Evolutionary conservation across 2,113 vertebrate genomes (phyloP).

Genomic region (Sardina pilchardus): DNA sequence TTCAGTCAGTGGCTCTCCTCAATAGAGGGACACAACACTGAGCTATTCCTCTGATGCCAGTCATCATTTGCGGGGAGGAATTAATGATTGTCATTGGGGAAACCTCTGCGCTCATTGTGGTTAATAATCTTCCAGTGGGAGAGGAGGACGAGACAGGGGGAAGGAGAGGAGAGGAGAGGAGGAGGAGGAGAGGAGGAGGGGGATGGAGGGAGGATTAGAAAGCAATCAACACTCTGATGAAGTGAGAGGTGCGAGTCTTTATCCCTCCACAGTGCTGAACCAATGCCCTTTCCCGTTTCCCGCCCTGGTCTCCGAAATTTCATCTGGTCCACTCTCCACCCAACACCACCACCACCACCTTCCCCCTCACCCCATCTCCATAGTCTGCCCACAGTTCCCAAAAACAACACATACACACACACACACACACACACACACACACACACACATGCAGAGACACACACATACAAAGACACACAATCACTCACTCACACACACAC

Average conservation of each 20-base stretch:
- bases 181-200: neutral
- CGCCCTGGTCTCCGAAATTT: constrained; percentile 6
- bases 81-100: constrained; percentile 36
- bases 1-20: neutral
- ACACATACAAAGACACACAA: neutral
- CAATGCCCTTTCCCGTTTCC: constrained; percentile 1
- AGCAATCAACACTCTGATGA: constrained; percentile 40
- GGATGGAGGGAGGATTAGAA: constrained; percentile 33
- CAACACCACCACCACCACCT: too few species aligned
- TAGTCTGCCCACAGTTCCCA: neutral
- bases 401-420: constrained; percentile 15
- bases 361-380: neutral
- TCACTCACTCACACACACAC: neutral
- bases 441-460: neutral
- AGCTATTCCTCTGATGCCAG: constrained; percentile 25
- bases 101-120: constrained; percentile 33
- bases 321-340: neutral
- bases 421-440: too few species aligned
- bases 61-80: constrained; percentile 27
- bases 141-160: neutral
- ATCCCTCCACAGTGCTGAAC: neutral
- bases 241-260: constrained; percentile 26
- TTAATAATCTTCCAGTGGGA: constrained; percentile 33
- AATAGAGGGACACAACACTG: constrained; percentile 19
- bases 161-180: constrained; percentile 7